Evolutionary conservation across 1,140 invertebrate species (phyloP), one percentile per base, ranked within the genome.

Genomic region (Drosophila sulfurigaster): DNA sequence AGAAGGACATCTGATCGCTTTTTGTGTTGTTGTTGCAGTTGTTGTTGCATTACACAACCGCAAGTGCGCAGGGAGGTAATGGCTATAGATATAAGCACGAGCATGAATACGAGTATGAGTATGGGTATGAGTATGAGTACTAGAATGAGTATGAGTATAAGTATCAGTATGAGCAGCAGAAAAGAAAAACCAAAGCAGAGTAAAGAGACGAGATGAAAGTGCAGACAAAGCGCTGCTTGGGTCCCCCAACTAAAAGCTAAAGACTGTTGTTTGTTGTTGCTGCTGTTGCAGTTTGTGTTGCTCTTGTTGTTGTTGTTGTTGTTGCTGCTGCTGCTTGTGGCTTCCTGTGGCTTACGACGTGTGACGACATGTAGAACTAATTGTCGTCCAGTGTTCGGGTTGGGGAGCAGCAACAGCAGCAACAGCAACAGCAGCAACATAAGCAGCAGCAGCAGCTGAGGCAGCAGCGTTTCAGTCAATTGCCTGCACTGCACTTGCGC

Each of bases 301-400:
- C 20, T 20, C 1, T 3, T 51, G 43, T 16, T 65, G 60, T 35
- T 70, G 57, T 8, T 63, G 41, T 57, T 46, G 45, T 41, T 15
- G 13, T 15, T 63, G 48, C 2, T 64, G 49, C 49, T 64, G 35
- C 35, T 56, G 65, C 60, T 70, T 75, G 72, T 75, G 83, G 91
- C 81, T 91, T 91, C 90, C 90, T 91, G 90, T 89, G 91, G 91
- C 86, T 87, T 88, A 83, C 83, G 75, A 86, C 75, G 82, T 86
- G 89, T 91, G 89, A 91, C 85, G 91, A 91, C 91, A 90, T 91
- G 90, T 91, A 91, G 91, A 91, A 91, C 90, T 91, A 91, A 91
- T 91, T 91, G 90, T 91, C 85, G 83, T 87, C 83, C 83, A 88
- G 59, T 69, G 67, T 58, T 52, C 57, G 72, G 49, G 52, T 15